Conservation (phyloP, 2,113 vertebrate genomes). For the Orientallactaga bullata region DNA sequence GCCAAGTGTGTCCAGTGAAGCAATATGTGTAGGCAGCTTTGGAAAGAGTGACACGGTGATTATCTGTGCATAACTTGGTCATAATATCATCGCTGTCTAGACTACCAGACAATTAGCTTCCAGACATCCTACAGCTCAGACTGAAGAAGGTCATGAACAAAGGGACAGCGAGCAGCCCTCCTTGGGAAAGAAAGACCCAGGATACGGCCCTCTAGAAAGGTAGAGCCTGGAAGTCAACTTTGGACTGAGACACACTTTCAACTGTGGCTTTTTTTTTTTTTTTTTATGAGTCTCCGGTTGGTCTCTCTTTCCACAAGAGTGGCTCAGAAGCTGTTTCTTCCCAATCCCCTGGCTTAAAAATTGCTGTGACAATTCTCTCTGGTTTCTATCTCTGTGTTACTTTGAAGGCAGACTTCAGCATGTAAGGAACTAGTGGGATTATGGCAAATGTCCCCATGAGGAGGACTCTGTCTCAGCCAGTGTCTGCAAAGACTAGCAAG, state of each 20-base stretch:
- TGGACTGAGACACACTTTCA: neutral
- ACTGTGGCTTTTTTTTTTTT: neutral
- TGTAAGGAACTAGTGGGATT: neutral
- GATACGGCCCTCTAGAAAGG: constrained; percentile 7
- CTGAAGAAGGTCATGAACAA: constrained; percentile 78
- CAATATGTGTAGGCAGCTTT: constrained; percentile 88
- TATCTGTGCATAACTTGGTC: constrained; percentile 89
- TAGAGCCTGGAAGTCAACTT: neutral
- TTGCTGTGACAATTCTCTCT: neutral
- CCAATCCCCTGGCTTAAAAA: neutral
- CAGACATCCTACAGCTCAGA: constrained; percentile 88
- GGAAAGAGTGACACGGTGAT: constrained; percentile 88
- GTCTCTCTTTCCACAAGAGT: neutral
- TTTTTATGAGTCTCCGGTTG: neutral
- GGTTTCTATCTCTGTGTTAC: neutral
- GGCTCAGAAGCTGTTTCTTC: neutral
- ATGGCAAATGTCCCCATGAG: neutral
- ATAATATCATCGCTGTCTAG: constrained; percentile 91
- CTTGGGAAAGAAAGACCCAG: constrained; percentile 13
- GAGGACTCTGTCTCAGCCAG: neutral
- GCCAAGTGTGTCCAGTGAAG: constrained; percentile 87
- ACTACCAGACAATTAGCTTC: constrained; percentile 90
- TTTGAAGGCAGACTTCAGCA: neutral
- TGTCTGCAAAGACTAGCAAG: neutral
- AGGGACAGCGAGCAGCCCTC: neutral